Evolutionary conservation across 2,888 invertebrate genomes (phyloP), one percentile per base, ranked within the genome.

Genomic region (Argyresthia goedartella): DNA sequence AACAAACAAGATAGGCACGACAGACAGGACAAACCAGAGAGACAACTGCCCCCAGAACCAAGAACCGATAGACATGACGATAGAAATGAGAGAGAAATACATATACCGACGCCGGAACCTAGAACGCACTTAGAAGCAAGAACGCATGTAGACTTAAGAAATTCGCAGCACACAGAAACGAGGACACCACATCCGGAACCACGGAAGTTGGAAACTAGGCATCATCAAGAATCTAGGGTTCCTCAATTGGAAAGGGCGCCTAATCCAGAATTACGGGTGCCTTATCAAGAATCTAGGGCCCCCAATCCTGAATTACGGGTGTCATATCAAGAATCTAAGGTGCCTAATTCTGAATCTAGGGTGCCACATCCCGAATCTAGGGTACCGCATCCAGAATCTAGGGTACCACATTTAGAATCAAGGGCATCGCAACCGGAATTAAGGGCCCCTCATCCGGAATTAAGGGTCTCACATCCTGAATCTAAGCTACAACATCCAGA

Each of bases 1-100:
- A 34, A 10, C 11, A n/a, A 62, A 4, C 36, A 55, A 34, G 65
- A 66, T 36, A 57, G 61, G 47, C 62, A 62, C 8, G 39, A 41
- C 49, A 63, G 61, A 1, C 63, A 10, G 8, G 41, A 49, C 49
- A 39, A 55, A 53, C 39, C 52, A n/a, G 48, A 56, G 11, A 42
- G 47, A 35, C 45, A 43, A 9, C 14, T 50, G 16, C 50, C 51
- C 8, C n/a, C 48, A 9, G 54, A 56, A n/a, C 41, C 46, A 36
- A 9, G 36, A 36, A 36, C 36, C 36, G 36, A 7, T 15, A 36
- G 7, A 36, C 8, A 36, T 36, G 8, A 36, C 39, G n/a, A 39
- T 3, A 39, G 39, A 39, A 9, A 8, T 3, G 47, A 47, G 25
- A 47, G 47, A 33, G n/a, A 15, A 1, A 35, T 35, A 34, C 43